Conservation (phyloP, 2,113 vertebrate genomes). For the Carollia perspicillata region DNA sequence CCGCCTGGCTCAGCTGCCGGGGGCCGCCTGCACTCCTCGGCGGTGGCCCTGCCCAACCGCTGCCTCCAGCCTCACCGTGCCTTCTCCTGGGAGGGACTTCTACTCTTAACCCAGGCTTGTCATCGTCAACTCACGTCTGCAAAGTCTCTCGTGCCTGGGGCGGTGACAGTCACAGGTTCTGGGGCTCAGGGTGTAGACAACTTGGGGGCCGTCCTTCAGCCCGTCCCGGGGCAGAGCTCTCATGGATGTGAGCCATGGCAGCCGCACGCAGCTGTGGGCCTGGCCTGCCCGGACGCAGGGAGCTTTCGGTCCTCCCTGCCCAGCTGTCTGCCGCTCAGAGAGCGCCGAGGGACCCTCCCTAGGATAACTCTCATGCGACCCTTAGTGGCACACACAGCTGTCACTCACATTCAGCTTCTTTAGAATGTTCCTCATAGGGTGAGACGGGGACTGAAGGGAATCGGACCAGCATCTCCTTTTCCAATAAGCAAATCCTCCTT, state of each 20-base stretch:
- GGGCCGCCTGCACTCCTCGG: neutral
- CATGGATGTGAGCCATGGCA: neutral
- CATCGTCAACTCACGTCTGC: neutral
- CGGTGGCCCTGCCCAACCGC: neutral
- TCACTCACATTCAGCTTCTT: neutral
- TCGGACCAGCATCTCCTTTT: neutral
- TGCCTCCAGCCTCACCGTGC: neutral
- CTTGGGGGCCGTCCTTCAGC: neutral
- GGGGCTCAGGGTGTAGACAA: neutral
- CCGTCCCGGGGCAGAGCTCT: neutral
- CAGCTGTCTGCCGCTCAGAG: neutral
- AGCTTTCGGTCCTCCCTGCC: neutral
- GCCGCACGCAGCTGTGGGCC: neutral
- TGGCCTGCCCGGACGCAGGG: neutral
- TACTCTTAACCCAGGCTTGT: neutral
- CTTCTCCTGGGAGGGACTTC: neutral
- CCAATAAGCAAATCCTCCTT: neutral
- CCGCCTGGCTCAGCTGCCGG: neutral
- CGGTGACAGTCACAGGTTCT: neutral
- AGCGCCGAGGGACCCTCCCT: neutral
- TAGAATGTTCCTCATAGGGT: neutral
- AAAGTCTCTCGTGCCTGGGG: neutral
- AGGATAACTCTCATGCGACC: neutral
- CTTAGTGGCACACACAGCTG: neutral
- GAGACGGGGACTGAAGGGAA: neutral